Percentiles rank a stretch among this genome's conserved stretches.
Conservation (phyloP, 2,888 invertebrate species). For the Diarsia mendica region DNA sequence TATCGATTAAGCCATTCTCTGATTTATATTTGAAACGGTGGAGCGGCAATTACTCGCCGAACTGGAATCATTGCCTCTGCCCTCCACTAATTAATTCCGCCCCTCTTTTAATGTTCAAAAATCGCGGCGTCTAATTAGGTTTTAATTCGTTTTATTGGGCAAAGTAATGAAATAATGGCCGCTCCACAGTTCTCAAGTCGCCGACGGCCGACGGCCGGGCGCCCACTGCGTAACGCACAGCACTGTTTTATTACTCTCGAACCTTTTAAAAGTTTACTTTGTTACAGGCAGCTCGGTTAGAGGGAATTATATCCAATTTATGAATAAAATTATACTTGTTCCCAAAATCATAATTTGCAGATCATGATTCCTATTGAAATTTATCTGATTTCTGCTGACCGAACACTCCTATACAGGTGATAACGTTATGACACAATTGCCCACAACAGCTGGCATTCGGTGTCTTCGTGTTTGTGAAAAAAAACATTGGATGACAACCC, state of each 20-base stretch:
- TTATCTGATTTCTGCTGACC: not conserved
- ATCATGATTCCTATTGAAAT: conserved; percentile 2
- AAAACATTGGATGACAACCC: too few relatives aligned
- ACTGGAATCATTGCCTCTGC: conserved; percentile 87
- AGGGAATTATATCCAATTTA: conserved; percentile 51
- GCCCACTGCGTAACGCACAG: conserved; percentile 69
- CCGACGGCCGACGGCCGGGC: conserved; percentile 43
- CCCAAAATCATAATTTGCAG: conserved; percentile 6
- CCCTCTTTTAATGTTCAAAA: conserved; percentile 90
- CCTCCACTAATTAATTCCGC: conserved; percentile 89
- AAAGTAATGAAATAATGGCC: conserved; percentile 86
- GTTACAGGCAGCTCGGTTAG: conserved; percentile 42
- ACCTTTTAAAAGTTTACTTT: conserved; percentile 68
- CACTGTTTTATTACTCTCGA: conserved; percentile 71
- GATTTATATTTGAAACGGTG: conserved; percentile 82
- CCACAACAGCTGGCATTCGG: too few relatives aligned
- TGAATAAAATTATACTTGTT: conserved; percentile 35
- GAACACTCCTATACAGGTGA: too few relatives aligned
- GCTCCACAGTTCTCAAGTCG: conserved; percentile 74
- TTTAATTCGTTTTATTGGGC: conserved; percentile 90
- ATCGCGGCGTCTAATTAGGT: conserved; percentile 89
- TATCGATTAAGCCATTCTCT: conserved; percentile 59
- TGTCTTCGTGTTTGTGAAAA: too few relatives aligned
- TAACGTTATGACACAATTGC: not conserved
- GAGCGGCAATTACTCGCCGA: conserved; percentile 85